Conservation (phyloP, 2,888 invertebrate species). For the Drosophila putrida region DNA sequence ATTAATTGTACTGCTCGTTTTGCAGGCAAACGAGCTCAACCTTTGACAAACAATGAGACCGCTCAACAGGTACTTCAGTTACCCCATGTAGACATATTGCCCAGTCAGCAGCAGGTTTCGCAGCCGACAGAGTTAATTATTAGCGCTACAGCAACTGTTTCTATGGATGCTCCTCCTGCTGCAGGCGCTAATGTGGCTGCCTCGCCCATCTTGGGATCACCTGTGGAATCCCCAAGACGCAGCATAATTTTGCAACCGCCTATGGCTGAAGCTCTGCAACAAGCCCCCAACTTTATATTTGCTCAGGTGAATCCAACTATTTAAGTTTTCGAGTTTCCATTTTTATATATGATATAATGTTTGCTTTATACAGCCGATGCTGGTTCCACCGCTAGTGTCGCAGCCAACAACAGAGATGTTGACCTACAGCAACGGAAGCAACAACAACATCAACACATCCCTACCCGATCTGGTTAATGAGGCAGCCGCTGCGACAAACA, state of each 20-base stretch:
- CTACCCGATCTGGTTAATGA: conserved; percentile 77
- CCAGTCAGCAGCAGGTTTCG: conserved; percentile 33
- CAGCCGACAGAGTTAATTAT: conserved; percentile 19
- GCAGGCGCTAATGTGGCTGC: conserved; percentile 1
- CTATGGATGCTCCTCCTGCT: not conserved
- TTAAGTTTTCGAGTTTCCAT: not conserved
- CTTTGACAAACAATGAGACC: conserved; percentile 61
- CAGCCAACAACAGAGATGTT: conserved; percentile 52
- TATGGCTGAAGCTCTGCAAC: conserved; percentile 75
- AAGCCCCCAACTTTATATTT: conserved; percentile 74
- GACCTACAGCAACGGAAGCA: conserved; percentile 25
- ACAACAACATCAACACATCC: conserved; percentile 29
- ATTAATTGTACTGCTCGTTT: conserved; percentile 21
- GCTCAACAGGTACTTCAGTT: conserved; percentile 50
- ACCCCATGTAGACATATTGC: conserved; percentile 62
- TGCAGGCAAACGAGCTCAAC: conserved; percentile 81
- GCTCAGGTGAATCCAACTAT: conserved; percentile 74
- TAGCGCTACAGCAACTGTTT: not conserved
- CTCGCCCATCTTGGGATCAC: conserved; percentile 53
- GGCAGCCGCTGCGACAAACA: conserved; percentile 55
- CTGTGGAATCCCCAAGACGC: conserved; percentile 77
- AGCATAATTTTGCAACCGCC: conserved; percentile 87
- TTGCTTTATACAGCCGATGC: conserved; percentile 69
- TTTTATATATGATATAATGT: not conserved
- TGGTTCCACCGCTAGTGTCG: conserved; percentile 79